Conservation (phyloP, 2,797 vertebrate genomes). For the Thaleichthys pacificus region DNA sequence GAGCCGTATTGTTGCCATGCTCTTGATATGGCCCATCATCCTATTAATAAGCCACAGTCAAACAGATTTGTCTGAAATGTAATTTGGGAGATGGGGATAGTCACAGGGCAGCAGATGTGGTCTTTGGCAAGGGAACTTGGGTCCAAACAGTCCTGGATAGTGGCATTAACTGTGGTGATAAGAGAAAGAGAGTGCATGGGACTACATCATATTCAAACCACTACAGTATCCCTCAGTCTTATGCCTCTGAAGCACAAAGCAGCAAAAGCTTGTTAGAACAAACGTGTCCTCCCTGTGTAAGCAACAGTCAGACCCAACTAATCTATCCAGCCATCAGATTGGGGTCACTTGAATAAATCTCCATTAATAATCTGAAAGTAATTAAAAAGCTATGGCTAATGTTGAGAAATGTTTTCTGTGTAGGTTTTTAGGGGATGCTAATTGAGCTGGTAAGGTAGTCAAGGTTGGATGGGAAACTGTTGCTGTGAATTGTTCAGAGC, state of each 20-base stretch:
- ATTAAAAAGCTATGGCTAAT: conserved; percentile 37
- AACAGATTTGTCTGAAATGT: conserved; percentile 58
- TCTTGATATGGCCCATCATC: conserved; percentile 37
- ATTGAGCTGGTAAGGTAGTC: conserved; percentile 17
- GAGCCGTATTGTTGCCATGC: conserved; percentile 29
- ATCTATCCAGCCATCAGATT: conserved; percentile 31
- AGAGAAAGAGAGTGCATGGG: background rate
- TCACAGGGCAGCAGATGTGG: conserved; percentile 64
- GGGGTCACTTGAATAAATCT: conserved; percentile 15
- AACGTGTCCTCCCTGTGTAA: too few species aligned
- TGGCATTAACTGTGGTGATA: conserved; percentile 7
- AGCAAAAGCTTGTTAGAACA: too few species aligned
- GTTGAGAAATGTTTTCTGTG: conserved; percentile 10
- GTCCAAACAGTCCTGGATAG: conserved; percentile 33
- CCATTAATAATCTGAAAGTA: conserved; percentile 43
- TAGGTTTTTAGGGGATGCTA: conserved; percentile 17
- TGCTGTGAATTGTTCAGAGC: background rate
- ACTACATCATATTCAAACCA: background rate
- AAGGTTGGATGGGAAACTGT: background rate
- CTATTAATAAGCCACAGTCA: conserved; percentile 52
- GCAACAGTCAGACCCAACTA: too few species aligned
- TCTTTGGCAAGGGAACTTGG: conserved; percentile 49
- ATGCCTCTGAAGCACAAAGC: too few species aligned
- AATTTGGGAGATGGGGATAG: conserved; percentile 63
- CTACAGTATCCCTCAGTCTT: background rate